These are phyloP conservation scores for Xenopus tropicalis DNA, from an alignment of 2,113 vertebrate species.

Conservation along the genomic window UCB_Xtro_10.0 CM004443.2:65706001-65706500, in stretches of 20 bases:
- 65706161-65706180: slow-evolving; percentile 37
- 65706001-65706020: slow-evolving; percentile 40
- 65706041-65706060: slow-evolving; percentile 43
- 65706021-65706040: slow-evolving; percentile 44
- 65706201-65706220: slow-evolving; percentile 18
- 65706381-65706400: slow-evolving; percentile 42
- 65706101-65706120: slow-evolving; percentile 45
- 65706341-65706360: slow-evolving; percentile 29
- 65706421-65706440: slow-evolving; percentile 10
- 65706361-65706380: slow-evolving; percentile 31
- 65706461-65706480: not conserved
- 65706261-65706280: slow-evolving; percentile 26
- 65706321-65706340: slow-evolving; percentile 32
- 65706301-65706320: slow-evolving; percentile 19
- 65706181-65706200: slow-evolving; percentile 41
- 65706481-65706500: too few relatives aligned
- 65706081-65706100: slow-evolving; percentile 40
- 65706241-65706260: slow-evolving; percentile 27
- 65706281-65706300: slow-evolving; percentile 24
- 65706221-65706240: slow-evolving; percentile 29
- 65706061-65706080: slow-evolving; percentile 42
- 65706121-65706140: slow-evolving; percentile 43
- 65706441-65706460: slow-evolving; percentile 22
- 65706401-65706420: slow-evolving; percentile 34
- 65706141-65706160: slow-evolving; percentile 38